Evolutionary conservation across 2,888 invertebrate genomes (phyloP).

Genomic region (Pecten maximus): DNA sequence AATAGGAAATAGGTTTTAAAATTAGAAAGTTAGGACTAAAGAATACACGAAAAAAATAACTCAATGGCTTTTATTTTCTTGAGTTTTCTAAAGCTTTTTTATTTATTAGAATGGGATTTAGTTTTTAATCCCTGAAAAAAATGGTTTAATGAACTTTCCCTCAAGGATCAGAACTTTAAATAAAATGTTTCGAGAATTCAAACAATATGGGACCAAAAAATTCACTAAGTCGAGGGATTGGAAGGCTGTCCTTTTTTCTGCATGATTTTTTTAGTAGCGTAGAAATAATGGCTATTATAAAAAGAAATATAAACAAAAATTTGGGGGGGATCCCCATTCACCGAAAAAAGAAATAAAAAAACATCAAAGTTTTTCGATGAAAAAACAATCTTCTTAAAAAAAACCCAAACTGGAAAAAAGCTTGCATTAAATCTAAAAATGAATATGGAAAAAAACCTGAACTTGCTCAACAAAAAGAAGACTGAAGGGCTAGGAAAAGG

Average conservation of each 20-base stretch:
- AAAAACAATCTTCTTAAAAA: not conserved
- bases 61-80: too few relatives aligned
- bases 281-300: not conserved
- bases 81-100: conserved; percentile 53
- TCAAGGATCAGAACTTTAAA: conserved; percentile 37
- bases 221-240: not conserved
- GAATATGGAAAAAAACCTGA: too few relatives aligned
- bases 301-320: not conserved
- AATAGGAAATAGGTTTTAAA: too few relatives aligned
- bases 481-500: too few relatives aligned
- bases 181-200: not conserved
- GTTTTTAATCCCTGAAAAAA: conserved; percentile 30
- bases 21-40: too few relatives aligned
- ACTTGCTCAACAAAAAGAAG: too few relatives aligned
- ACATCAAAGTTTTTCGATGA: not conserved
- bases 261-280: conserved; percentile 11
- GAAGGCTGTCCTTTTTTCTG: conserved; percentile 22
- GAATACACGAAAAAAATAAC: too few relatives aligned
- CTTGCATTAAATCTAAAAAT: too few relatives aligned
- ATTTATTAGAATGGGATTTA: conserved; percentile 42
- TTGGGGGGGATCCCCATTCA: not conserved
- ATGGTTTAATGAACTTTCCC: conserved; percentile 18
- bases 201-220: conserved; percentile 44
- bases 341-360: not conserved
- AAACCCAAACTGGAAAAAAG: too few relatives aligned